These are phyloP conservation scores for Aphidius colemani DNA, from an alignment of 2,888 invertebrate genomes.

Conservation along the genomic window DNA sequence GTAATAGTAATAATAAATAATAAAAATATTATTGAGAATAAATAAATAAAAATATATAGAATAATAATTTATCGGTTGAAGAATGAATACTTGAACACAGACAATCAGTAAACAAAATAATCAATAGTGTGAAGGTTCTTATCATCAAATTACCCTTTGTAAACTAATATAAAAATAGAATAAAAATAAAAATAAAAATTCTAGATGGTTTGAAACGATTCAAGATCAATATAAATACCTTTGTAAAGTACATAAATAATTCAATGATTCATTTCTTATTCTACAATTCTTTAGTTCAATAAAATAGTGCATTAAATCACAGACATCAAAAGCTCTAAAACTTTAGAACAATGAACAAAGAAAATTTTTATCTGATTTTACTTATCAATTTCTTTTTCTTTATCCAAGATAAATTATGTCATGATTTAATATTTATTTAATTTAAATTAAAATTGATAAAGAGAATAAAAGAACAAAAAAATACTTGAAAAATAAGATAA, in stretches of 20 bases:
- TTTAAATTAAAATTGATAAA: neutral
- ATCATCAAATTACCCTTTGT: no score
- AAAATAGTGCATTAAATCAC: conserved; percentile 13
- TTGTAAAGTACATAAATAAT: conserved; percentile 2
- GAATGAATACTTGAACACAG: neutral
- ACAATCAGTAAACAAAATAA: neutral
- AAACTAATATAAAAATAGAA: neutral
- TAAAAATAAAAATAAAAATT: neutral
- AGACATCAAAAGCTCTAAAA: conserved; percentile 5
- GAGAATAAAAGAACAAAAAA: neutral
- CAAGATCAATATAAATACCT: no score
- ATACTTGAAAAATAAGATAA: neutral
- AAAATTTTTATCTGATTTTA: neutral
- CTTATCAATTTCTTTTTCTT: neutral
- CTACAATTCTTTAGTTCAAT: neutral
- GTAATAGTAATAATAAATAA: neutral
- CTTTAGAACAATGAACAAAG: neutral
- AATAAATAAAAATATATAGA: neutral
- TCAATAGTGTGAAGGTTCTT: no score
- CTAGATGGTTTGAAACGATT: neutral
- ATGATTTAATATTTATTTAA: neutral
- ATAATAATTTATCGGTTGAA: neutral
- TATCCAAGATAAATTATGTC: conserved; percentile 8
- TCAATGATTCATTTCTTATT: neutral
- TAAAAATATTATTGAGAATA: no score